phyloP scores from a whole-genome alignment of 2,888 invertebrate species.

The Sceliomorpha sp. region DNA sequence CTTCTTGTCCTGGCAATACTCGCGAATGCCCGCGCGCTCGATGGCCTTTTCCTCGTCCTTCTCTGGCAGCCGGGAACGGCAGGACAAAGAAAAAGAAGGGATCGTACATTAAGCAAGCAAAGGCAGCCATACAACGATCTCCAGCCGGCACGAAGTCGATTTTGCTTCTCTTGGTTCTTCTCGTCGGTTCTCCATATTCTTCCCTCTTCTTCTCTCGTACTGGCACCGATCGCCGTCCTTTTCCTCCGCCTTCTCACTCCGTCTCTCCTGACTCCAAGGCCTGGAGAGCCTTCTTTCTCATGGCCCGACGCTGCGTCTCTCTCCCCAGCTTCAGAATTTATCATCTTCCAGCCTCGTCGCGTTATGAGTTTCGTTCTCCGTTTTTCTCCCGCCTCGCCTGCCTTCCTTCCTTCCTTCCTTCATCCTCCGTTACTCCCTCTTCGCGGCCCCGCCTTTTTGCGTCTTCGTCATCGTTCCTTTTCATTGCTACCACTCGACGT shows the following conservation, averaged over 20 bases:
- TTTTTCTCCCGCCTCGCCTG: conserved; percentile 21
- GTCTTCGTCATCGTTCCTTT: conserved; percentile 7
- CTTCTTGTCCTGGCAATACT: conserved; percentile 15
- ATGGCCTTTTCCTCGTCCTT: conserved; percentile 64
- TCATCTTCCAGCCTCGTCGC: conserved; percentile 70
- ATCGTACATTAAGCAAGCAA: conserved; percentile 45
- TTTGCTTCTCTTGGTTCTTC: conserved; percentile 60
- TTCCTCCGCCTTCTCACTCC: conserved; percentile 15
- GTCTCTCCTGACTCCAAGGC: conserved; percentile 16
- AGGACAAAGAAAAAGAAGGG: conserved; percentile 52
- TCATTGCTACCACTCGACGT: conserved; percentile 4
- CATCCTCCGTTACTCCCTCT: conserved; percentile 6
- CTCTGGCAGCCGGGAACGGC: conserved; percentile 49
- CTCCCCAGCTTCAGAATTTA: conserved; percentile 51
- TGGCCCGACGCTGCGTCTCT: conserved; percentile 59
- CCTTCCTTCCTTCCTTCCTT: conserved; percentile 13
- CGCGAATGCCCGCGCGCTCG: conserved; percentile 32
- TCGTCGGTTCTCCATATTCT: conserved; percentile 57
- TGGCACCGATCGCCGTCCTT: conserved; percentile 13
- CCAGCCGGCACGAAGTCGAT: conserved; percentile 52
- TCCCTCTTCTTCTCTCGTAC: conserved; percentile 27
- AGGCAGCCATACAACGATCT: conserved; percentile 35
- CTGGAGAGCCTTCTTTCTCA: conserved; percentile 64
- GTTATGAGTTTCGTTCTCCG: conserved; percentile 56
- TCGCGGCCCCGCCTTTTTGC: background rate